Evolutionary conservation across 1,140 invertebrate species (phyloP), one percentile per base, ranked within the genome.

Genomic region (Drosophila equinoxialis): DNA sequence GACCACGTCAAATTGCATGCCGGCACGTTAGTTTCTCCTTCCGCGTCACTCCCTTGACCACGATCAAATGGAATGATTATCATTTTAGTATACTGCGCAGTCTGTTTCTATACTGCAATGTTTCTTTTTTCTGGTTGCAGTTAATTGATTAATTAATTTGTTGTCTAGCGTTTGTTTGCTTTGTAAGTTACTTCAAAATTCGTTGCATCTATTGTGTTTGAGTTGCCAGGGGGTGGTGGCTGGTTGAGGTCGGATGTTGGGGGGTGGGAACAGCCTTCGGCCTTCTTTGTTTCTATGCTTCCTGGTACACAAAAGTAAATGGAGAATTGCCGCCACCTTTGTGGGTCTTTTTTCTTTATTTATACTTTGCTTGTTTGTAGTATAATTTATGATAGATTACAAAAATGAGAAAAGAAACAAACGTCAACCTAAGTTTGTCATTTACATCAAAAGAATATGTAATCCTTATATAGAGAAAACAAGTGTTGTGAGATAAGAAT

Each of bases 81-180:
- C 42, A 60, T 59, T 57, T 65, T 42, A 60, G 37, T 85, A 37
- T 71, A 76, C 17, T 81, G 75, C 67, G 75, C 76, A 76, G 42
- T 62, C 20, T 7, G 39, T 20, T 51, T 23, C 30, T 48, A 8
- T 17, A 8, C 6, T 45, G 30, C 14, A 1, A 14, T 17, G 42
- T 17, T 48, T 14, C 10, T n/a, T 48, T 3, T 14, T 48, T 48
- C 1, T 48, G 17, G 14, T 20, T 48, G 11, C 17, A 51, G 20
- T 60, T 69, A 71, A 71, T 78, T 82, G 80, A 79, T 78, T 81
- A 80, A 67, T 83, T 67, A 71, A 64, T 81, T 62, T 74, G 73
- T 37, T 48, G n/a, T 14, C 54, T 39, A 20, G 14, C 30, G 41
- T 60, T 68, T 67, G 48, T 30, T 23, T 55, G 23, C 37, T 48